A percentile compares a stretch with the other conserved stretches of the same genome.
Evolutionary conservation across 2,797 vertebrate species (phyloP).

Genomic region (Leuciscus waleckii): DNA sequence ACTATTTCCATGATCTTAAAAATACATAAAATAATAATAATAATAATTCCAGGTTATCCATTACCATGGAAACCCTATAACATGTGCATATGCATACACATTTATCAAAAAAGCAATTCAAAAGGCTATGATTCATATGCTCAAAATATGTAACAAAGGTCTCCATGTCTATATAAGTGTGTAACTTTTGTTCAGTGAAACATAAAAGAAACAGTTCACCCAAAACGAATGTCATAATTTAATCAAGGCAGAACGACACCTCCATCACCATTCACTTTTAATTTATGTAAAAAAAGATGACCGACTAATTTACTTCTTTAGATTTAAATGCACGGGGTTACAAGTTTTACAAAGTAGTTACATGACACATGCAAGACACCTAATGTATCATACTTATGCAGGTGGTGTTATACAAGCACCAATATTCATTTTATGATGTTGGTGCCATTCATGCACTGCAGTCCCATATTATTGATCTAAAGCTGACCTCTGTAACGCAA

Average conservation of each 20-base stretch:
- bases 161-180: background rate
- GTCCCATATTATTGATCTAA: conserved; percentile 15
- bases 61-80: background rate
- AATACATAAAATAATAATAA: background rate
- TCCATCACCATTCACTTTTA: background rate
- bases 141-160: background rate
- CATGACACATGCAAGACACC: background rate
- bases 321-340: background rate
- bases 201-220: background rate
- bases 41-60: background rate
- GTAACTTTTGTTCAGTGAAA: background rate
- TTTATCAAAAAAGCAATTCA: background rate
- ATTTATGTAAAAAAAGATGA: background rate
- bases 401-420: background rate
- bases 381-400: background rate
- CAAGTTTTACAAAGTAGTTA: conserved; percentile 14
- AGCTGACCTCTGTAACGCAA: background rate
- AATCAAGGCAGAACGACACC: background rate
- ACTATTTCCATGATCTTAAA: background rate
- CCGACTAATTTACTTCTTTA: background rate
- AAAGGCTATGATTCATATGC: background rate
- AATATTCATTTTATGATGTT: background rate
- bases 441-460: background rate
- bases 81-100: background rate
- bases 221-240: background rate